These are phyloP conservation scores for Lepidochitona cinerea DNA, from an alignment of 2,888 invertebrate species.

Conservation along the genomic window DNA sequence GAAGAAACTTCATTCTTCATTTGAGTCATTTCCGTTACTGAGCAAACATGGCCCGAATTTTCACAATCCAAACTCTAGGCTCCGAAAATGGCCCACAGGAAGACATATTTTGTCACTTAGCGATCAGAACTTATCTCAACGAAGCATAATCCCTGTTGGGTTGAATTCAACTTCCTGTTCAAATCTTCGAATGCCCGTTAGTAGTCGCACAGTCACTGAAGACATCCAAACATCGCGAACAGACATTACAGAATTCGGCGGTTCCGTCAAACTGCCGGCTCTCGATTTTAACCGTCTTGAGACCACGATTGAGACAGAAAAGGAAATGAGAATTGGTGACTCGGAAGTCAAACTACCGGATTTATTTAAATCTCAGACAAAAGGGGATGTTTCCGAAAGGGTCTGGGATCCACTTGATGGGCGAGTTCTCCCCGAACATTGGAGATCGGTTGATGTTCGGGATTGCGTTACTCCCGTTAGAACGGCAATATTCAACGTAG, in stretches of 20 bases:
- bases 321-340: background rate
- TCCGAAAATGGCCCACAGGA: background rate
- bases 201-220: background rate
- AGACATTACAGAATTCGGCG: background rate
- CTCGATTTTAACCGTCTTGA: background rate
- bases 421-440: background rate
- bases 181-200: background rate
- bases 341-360: background rate
- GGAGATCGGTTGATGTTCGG: background rate
- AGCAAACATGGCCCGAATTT: background rate
- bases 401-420: background rate
- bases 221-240: background rate
- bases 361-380: background rate
- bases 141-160: no score
- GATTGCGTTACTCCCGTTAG: background rate
- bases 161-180: background rate
- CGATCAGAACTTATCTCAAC: background rate
- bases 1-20: background rate
- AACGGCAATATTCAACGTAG: constrained; percentile 42
- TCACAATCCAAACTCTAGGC: background rate
- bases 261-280: background rate
- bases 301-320: background rate
- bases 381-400: background rate
- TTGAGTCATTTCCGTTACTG: background rate
- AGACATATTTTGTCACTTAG: background rate